A percentile compares a stretch with the other conserved stretches of the same genome.
Conservation (phyloP, 2,888 invertebrate species). For the Cylloceria caligata region DNA sequence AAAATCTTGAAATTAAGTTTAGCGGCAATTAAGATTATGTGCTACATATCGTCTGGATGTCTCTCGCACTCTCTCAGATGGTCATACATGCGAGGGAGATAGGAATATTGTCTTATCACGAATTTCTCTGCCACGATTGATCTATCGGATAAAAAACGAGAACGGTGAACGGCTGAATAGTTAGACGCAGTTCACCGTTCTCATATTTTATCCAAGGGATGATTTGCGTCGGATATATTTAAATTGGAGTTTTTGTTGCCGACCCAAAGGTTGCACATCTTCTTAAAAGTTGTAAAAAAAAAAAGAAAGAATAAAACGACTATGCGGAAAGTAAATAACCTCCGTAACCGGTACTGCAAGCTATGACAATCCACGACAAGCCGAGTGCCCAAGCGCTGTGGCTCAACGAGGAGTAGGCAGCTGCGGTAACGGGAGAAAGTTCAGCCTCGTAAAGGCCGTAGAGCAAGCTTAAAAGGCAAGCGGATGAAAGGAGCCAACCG, state of each 20-base stretch:
- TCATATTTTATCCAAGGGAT: too few relatives aligned
- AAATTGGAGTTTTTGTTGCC: too few relatives aligned
- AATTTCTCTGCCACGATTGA: too few relatives aligned
- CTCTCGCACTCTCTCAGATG: too few relatives aligned
- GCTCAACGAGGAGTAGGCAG: slow-evolving; percentile 92
- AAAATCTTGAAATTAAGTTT: not conserved
- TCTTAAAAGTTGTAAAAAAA: not conserved
- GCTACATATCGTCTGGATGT: too few relatives aligned
- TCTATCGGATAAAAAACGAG: too few relatives aligned
- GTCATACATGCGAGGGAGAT: too few relatives aligned
- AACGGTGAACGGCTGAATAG: too few relatives aligned
- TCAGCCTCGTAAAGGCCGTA: slow-evolving; percentile 92
- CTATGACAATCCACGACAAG: slow-evolving; percentile 93
- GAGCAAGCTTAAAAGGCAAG: slow-evolving; percentile 90
- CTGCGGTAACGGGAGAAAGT: slow-evolving; percentile 89
- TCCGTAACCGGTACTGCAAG: slow-evolving; percentile 94
- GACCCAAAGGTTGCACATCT: too few relatives aligned
- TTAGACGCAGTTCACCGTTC: too few relatives aligned
- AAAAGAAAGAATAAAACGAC: not conserved
- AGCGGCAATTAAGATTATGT: not conserved
- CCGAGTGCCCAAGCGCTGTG: slow-evolving; percentile 94
- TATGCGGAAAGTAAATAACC: slow-evolving; percentile 85
- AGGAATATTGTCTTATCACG: too few relatives aligned
- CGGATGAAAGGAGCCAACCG: slow-evolving; percentile 90
- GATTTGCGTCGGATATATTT: too few relatives aligned